Percentiles rank a stretch among this genome's conserved stretches.
Conservation (phyloP, 2,797 vertebrate genomes). For the Serranus cabrilla region DNA sequence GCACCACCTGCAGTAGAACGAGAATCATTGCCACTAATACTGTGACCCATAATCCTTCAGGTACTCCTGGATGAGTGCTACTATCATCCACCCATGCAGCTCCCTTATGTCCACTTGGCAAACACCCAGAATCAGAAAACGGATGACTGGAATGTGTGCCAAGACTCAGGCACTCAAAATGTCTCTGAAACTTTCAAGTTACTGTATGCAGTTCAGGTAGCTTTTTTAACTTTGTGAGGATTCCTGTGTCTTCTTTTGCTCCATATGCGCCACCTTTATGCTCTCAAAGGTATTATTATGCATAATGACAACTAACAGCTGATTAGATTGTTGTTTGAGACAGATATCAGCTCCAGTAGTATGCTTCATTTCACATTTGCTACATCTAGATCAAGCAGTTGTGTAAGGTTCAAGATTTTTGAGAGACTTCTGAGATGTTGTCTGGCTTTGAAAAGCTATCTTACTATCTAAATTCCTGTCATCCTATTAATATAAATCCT, state of each 20-base stretch:
- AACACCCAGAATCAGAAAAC: constrained; percentile 6
- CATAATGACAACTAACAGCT: background rate
- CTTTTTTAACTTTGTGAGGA: background rate
- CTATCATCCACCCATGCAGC: background rate
- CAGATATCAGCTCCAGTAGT: background rate
- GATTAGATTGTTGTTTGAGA: background rate
- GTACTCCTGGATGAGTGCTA: constrained; percentile 6
- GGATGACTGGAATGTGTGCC: background rate
- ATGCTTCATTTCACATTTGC: background rate
- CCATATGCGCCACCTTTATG: background rate
- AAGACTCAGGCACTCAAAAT: background rate
- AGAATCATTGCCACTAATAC: background rate
- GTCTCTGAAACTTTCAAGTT: background rate
- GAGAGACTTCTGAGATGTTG: background rate
- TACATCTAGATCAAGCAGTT: background rate
- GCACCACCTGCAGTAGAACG: background rate
- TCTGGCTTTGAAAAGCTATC: background rate
- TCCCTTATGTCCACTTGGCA: constrained; percentile 15
- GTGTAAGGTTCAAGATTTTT: background rate
- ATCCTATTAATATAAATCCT: background rate
- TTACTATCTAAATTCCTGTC: background rate
- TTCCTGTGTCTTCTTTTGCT: background rate
- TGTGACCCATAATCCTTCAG: background rate
- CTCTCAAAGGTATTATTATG: background rate
- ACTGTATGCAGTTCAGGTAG: background rate